A percentile compares a stretch with the other conserved stretches of the same genome.
Evolutionary conservation across 2,113 vertebrate genomes (phyloP).

Genomic region (Trematocara nigrifrons): DNA sequence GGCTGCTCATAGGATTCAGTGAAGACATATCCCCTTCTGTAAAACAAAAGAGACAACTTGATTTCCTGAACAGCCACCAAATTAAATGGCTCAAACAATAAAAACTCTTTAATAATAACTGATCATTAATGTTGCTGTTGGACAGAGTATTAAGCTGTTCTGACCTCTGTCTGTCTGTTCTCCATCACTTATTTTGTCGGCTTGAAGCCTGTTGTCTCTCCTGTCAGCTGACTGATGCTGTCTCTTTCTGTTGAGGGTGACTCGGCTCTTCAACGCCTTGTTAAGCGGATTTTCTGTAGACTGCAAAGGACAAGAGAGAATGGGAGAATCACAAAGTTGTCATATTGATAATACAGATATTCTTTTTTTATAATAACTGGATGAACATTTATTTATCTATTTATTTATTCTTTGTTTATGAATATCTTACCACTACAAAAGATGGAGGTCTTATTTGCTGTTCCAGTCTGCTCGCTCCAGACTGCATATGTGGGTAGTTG

Average conservation of each 20-base stretch:
- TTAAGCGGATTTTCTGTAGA: not conserved
- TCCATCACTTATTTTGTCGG: not conserved
- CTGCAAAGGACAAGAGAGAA: constrained; percentile 9
- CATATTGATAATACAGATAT: not conserved
- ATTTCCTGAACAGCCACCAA: not conserved
- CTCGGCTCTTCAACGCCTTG: constrained; percentile 1
- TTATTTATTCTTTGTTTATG: not conserved
- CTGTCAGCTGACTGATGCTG: constrained; percentile 21
- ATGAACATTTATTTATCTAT: not conserved
- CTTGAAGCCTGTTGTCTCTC: not conserved
- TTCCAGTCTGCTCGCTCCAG: not conserved
- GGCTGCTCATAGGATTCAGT: not conserved
- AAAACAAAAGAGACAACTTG: not conserved
- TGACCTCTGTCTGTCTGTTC: not conserved
- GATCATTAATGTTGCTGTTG: not conserved
- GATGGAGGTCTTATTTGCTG: not conserved
- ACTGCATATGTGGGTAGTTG: not conserved
- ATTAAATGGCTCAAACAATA: not conserved
- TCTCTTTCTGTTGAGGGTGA: constrained; percentile 57
- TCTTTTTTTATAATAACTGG: not conserved
- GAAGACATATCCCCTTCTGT: not conserved
- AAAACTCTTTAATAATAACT: not conserved
- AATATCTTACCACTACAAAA: constrained; percentile 16
- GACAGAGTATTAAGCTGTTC: not conserved
- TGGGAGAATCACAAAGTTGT: not conserved